Conservation (phyloP, 2,113 vertebrate genomes). For the Hystrix cristata region DNA sequence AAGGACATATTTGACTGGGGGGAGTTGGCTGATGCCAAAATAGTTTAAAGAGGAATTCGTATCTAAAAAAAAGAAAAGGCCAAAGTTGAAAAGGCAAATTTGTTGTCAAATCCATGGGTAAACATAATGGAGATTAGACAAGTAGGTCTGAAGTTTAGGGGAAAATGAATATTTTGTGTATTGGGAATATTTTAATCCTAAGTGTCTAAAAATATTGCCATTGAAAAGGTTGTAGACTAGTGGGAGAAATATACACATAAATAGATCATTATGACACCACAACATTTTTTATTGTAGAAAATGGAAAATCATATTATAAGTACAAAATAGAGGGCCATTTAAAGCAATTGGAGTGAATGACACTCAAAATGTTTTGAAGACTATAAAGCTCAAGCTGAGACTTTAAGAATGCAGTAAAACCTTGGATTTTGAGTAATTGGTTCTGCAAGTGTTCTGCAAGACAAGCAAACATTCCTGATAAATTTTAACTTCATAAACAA, state of each 20-base stretch:
- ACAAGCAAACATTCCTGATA: not conserved
- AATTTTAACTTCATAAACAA: not conserved
- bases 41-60: not conserved
- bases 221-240: not conserved
- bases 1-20: not conserved
- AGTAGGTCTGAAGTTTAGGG: slow-evolving; percentile 1
- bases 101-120: not conserved
- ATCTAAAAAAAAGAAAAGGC: not conserved
- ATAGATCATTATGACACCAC: not conserved
- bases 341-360: not conserved
- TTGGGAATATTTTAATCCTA: not conserved
- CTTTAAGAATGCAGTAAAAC: not conserved
- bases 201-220: not conserved
- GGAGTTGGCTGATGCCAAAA: not conserved
- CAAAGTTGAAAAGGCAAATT: slow-evolving; percentile 29
- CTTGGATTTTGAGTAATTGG: not conserved
- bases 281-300: not conserved
- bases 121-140: not conserved
- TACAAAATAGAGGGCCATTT: not conserved
- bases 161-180: slow-evolving; percentile 3
- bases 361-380: not conserved
- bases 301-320: not conserved
- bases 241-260: not conserved
- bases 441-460: not conserved
- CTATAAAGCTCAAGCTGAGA: not conserved